Conservation (phyloP, 2,888 invertebrate species). For the Melinaea menophilus region DNA sequence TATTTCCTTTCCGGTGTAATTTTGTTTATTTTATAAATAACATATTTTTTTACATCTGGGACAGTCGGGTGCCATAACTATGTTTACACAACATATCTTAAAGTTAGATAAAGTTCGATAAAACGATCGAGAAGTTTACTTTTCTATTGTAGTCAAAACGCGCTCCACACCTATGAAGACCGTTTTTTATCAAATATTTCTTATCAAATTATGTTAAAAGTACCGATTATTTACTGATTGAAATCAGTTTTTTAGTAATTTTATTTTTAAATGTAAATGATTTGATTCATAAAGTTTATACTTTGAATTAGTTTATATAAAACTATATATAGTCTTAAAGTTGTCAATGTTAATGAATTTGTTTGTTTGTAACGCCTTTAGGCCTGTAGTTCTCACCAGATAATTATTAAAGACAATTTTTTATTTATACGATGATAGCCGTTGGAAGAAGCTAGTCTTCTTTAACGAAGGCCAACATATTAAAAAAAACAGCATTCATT, state of each 20-base stretch:
- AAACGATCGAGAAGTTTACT: neutral
- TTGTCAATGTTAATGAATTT: no score
- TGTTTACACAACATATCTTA: neutral
- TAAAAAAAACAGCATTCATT: no score
- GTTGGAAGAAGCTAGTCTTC: no score
- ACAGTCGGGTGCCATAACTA: neutral
- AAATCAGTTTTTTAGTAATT: neutral
- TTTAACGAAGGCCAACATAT: no score
- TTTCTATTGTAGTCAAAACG: neutral
- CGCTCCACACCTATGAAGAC: neutral
- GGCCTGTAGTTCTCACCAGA: no score
- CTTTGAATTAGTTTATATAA: no score
- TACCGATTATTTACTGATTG: neutral
- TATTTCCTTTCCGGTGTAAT: neutral
- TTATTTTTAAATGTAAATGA: no score
- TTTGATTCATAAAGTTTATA: no score
- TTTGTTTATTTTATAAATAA: neutral
- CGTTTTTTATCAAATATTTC: neutral
- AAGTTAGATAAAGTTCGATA: neutral
- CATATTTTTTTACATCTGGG: neutral
- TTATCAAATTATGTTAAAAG: neutral
- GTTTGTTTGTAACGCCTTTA: no score
- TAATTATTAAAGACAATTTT: no score
- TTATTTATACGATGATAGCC: no score
- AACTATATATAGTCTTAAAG: no score